A percentile compares a stretch with the other conserved stretches of the same genome.
These are phyloP conservation scores for Malurus alboscapulatus DNA, from an alignment of 2,113 vertebrate genomes.

Conservation along the genomic window DNA sequence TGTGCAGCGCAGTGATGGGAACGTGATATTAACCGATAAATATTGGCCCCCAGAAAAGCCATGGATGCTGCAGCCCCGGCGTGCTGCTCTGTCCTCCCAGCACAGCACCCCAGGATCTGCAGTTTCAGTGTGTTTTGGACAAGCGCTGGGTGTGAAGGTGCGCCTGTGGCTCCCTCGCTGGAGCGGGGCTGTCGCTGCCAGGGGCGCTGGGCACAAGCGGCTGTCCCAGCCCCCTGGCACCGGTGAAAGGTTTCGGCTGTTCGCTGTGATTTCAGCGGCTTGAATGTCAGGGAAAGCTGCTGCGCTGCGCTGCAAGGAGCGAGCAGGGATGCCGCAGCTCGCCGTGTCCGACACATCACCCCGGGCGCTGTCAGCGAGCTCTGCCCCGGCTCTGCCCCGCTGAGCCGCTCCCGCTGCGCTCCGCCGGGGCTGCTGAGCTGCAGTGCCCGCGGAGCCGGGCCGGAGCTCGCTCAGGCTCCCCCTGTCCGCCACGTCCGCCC, in stretches of 20 bases:
- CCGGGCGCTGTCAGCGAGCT: fast-evolving
- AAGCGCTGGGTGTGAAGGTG: neutral
- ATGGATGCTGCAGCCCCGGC: neutral
- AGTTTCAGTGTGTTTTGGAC: neutral
- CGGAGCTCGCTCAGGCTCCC: neutral
- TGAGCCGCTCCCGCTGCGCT: neutral
- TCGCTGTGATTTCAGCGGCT: neutral
- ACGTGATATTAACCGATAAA: neutral
- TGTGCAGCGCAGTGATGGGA: neutral
- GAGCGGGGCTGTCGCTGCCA: fast-evolving
- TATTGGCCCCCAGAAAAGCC: neutral
- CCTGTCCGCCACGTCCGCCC: neutral
- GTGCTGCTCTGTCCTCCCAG: neutral
- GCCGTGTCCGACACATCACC: fast-evolving
- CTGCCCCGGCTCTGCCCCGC: neutral
- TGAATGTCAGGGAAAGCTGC: neutral
- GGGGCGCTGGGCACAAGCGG: neutral
- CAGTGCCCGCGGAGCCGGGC: fast-evolving
- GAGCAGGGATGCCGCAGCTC: neutral
- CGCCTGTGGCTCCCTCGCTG: neutral
- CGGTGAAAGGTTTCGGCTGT: neutral
- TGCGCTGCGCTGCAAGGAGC: fast-evolving
- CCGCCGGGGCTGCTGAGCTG: neutral
- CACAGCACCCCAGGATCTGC: neutral
- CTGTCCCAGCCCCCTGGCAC: neutral